These are phyloP conservation scores for Zaprionus lachaisei DNA, from an alignment of 1,140 invertebrate species.

Conservation along the genomic window DNA sequence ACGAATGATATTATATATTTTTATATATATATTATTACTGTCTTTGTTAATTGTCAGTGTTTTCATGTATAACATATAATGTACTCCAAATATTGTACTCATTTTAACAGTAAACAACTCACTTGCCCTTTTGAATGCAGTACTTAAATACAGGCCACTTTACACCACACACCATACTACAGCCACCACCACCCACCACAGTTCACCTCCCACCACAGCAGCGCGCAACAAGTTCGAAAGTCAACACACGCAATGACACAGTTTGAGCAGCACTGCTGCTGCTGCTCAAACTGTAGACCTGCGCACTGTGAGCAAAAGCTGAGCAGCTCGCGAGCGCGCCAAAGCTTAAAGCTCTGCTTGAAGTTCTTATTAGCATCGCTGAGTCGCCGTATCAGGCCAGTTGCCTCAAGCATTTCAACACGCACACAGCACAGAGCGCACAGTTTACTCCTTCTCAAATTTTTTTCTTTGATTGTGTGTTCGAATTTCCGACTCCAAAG, in stretches of 20 bases:
- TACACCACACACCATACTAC: background rate
- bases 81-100: too few species aligned
- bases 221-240: slow-evolving; percentile 64
- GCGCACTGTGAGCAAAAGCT: slow-evolving; percentile 32
- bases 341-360: slow-evolving; percentile 63
- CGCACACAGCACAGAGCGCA: slow-evolving; percentile 31
- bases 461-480: background rate
- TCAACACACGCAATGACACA: slow-evolving; percentile 24
- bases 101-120: too few species aligned
- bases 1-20: too few species aligned
- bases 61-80: too few species aligned
- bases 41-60: too few species aligned
- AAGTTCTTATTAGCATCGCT: slow-evolving; percentile 68
- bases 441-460: background rate
- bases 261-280: slow-evolving; percentile 42
- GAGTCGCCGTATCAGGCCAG: slow-evolving; percentile 47
- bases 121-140: too few species aligned
- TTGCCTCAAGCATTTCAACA: slow-evolving; percentile 59
- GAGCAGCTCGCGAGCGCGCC: background rate
- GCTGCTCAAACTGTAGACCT: slow-evolving; percentile 32
- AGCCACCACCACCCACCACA: background rate
- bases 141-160: too few species aligned
- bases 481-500: slow-evolving; percentile 10
- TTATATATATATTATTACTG: too few species aligned
- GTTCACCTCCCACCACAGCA: background rate